Evolutionary conservation across 2,888 invertebrate genomes (phyloP), one percentile per base, ranked within the genome.

Genomic region (Acanthopleura granulata): DNA sequence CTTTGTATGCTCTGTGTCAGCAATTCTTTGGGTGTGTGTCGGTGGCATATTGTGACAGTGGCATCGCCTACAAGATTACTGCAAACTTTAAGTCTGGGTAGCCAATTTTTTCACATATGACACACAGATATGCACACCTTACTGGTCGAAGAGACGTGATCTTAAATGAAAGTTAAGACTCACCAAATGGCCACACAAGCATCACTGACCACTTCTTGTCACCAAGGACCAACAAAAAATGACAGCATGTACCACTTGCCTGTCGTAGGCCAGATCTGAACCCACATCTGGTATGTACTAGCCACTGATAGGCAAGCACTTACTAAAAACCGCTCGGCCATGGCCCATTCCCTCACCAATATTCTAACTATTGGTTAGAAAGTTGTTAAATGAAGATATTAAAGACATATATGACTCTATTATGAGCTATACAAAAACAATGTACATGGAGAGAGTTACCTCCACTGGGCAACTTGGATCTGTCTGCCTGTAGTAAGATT

Each of bases 1-100:
- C 93, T 92, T 81, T 93, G 93, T 73, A 95, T 94, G 87, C 93
- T 94, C 74, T 92, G 92, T 22, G 92, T 92, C 77, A 97, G 91
- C 86, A 96, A 94, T 72, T 94, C 94, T 0, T 92, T 92, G 0
- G 97, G 96, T 0, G 97, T 97, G 90, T 95, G 93, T 25, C 97
- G 93, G 90, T 97, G 97, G 87, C 97, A 97, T 79, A 97, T 94
- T 0, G 96, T 96, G 0, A 96, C 96, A 0, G 97, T 97, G 22
- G 96, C 95, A 87, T 97, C 96, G 92, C 95, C 89, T 89, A 72
- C n/a, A 69, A 77, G 22, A 76, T 40, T 40, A 40, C 3, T 40
- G 4, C 40, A 40, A 40, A 6, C 40, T 40, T 40, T 9, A 40
- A 3, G 3, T 40, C 9, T 40, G 3, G 40, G 40, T 40, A 9